Conservation (phyloP, 2,797 vertebrate species). For the Apogon hyalosoma region DNA sequence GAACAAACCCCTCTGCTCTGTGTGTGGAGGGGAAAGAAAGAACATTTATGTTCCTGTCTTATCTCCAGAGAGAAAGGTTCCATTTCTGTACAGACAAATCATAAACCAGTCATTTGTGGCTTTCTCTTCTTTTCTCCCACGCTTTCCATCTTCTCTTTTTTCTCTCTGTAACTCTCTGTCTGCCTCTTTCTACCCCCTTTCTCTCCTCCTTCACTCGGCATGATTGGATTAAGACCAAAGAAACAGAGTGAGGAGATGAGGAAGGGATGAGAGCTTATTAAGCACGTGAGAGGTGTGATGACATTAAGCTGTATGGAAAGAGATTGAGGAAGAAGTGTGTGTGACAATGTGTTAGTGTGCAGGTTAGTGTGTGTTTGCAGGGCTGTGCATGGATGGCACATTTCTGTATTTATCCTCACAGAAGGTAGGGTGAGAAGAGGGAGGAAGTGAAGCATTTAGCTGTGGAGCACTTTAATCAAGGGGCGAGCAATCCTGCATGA, state of each 20-base stretch:
- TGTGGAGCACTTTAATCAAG: slow-evolving; percentile 83
- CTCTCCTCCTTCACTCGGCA: slow-evolving; percentile 3
- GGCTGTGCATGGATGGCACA: slow-evolving; percentile 3
- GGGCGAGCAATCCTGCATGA: slow-evolving; percentile 81
- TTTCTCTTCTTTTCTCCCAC: slow-evolving; percentile 61
- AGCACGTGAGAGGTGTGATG: slow-evolving; percentile 74
- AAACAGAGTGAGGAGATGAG: slow-evolving; percentile 69
- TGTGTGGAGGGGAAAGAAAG: slow-evolving; percentile 40
- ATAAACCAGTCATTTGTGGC: slow-evolving; percentile 72
- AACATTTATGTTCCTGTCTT: slow-evolving; percentile 65
- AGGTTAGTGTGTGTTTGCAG: slow-evolving; percentile 4
- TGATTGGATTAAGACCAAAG: slow-evolving; percentile 79
- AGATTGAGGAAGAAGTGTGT: slow-evolving; percentile 54
- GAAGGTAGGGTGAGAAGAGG: slow-evolving; percentile 64
- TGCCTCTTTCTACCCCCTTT: not conserved
- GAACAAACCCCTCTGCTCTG: slow-evolving; percentile 49
- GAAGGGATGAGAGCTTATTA: slow-evolving; percentile 74
- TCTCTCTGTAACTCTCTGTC: not conserved
- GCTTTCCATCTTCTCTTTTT: slow-evolving; percentile 30
- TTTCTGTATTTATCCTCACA: slow-evolving; percentile 61
- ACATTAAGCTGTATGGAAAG: slow-evolving; percentile 66
- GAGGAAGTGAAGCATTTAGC: slow-evolving; percentile 80
- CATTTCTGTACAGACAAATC: slow-evolving; percentile 68
- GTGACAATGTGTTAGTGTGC: slow-evolving; percentile 26
- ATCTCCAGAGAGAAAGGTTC: slow-evolving; percentile 69